Conservation (phyloP, 2,888 invertebrate species). For the Elysia crispata region DNA sequence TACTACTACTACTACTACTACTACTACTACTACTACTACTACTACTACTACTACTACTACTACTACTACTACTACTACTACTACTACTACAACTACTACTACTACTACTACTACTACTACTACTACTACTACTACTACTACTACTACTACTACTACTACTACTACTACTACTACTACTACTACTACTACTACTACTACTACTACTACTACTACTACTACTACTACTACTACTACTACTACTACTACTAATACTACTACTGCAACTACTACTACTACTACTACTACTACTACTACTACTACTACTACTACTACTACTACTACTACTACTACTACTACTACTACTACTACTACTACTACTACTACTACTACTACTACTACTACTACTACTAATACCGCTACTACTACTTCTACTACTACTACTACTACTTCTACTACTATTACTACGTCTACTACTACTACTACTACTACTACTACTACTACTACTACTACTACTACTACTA, state of each 20-base stretch:
- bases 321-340: conserved; percentile 26
- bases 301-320: conserved; percentile 33
- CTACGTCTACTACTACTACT: neutral
- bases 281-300: conserved; percentile 36
- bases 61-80: conserved; percentile 41
- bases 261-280: neutral
- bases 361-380: conserved; percentile 31
- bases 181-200: too few species aligned
- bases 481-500: too few species aligned
- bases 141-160: too few species aligned
- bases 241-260: too few species aligned
- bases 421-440: neutral
- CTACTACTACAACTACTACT: conserved; percentile 14
- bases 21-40: conserved; percentile 39
- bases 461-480: neutral
- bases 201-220: too few species aligned
- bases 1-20: conserved; percentile 32
- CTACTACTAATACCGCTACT: conserved; percentile 33
- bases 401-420: conserved; percentile 22
- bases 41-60: conserved; percentile 32
- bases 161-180: too few species aligned
- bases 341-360: conserved; percentile 33
- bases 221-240: too few species aligned
- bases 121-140: too few species aligned
- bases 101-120: neutral